Conservation (phyloP, 2,888 invertebrate genomes). For the Drosophila anomalata region DNA sequence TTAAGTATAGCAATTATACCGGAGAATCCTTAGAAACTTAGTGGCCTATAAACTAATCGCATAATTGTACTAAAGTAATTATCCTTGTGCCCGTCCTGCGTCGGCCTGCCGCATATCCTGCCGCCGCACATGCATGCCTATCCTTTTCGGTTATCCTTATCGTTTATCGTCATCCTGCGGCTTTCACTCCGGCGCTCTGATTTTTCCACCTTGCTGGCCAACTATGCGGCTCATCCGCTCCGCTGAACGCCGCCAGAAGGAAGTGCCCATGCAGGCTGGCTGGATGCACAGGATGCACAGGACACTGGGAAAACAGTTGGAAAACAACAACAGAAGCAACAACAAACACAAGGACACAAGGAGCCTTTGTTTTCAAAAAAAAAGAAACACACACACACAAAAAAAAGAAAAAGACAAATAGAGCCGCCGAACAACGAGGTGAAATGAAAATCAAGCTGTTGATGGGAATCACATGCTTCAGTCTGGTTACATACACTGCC, state of each 20-base stretch:
- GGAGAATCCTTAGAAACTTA: slow-evolving; percentile 66
- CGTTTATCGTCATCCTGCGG: slow-evolving; percentile 34
- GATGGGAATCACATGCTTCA: slow-evolving; percentile 77
- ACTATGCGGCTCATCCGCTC: slow-evolving; percentile 75
- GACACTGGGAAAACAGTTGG: slow-evolving; percentile 50
- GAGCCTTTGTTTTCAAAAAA: slow-evolving; percentile 36
- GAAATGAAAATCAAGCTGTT: slow-evolving; percentile 76
- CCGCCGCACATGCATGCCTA: slow-evolving; percentile 21
- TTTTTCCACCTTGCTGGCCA: slow-evolving; percentile 76
- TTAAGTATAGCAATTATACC: slow-evolving; percentile 60
- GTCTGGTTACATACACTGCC: background rate
- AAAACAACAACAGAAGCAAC: slow-evolving; percentile 46
- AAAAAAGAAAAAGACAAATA: slow-evolving; percentile 12
- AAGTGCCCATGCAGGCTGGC: slow-evolving; percentile 40
- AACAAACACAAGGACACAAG: slow-evolving; percentile 33
- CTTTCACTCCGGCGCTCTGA: slow-evolving; percentile 56
- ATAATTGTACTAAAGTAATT: slow-evolving; percentile 80
- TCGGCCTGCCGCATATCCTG: slow-evolving; percentile 25
- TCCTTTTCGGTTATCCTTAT: slow-evolving; percentile 47
- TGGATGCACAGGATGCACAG: slow-evolving; percentile 12
- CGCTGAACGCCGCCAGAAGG: slow-evolving; percentile 54
- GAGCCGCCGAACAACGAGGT: slow-evolving; percentile 5
- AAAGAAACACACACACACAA: background rate
- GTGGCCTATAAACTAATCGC: slow-evolving; percentile 82
- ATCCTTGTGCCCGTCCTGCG: slow-evolving; percentile 52